Conservation (phyloP, 2,113 vertebrate species). For the Mohoua ochrocephala region DNA sequence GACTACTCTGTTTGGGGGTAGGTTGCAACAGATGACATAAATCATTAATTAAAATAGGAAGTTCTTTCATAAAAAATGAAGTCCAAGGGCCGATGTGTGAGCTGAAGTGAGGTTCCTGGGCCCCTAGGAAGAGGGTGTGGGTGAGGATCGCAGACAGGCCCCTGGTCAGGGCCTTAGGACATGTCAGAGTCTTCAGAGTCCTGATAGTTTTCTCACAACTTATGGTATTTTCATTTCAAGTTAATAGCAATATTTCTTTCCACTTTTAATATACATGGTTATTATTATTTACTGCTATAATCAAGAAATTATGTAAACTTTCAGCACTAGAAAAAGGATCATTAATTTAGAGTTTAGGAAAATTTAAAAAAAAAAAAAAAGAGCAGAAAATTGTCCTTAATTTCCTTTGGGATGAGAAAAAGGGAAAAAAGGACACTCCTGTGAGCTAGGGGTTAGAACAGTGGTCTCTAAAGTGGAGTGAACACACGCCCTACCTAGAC, state of each 20-base stretch:
- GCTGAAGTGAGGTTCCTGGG: neutral
- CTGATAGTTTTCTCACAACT: neutral
- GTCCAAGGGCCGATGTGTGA: accelerated
- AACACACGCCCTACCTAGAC: neutral
- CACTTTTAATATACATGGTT: neutral
- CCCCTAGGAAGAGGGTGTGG: neutral
- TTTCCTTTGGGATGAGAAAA: neutral
- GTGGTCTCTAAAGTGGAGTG: neutral
- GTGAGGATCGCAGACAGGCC: neutral
- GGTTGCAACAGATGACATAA: neutral
- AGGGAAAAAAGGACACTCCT: neutral
- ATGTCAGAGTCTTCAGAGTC: neutral
- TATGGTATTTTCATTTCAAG: neutral
- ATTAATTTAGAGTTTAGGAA: neutral
- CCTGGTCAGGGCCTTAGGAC: neutral
- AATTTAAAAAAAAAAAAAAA: neutral
- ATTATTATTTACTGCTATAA: neutral
- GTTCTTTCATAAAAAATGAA: neutral
- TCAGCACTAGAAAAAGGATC: neutral
- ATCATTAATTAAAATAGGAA: neutral
- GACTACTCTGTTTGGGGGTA: neutral
- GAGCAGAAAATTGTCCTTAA: neutral
- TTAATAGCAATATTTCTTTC: neutral
- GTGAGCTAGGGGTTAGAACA: neutral
- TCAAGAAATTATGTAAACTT: neutral